A percentile compares a stretch with the other conserved stretches of the same genome.
Evolutionary conservation across 2,888 invertebrate species (phyloP).

Genomic region (Drosophila setosimentum): DNA sequence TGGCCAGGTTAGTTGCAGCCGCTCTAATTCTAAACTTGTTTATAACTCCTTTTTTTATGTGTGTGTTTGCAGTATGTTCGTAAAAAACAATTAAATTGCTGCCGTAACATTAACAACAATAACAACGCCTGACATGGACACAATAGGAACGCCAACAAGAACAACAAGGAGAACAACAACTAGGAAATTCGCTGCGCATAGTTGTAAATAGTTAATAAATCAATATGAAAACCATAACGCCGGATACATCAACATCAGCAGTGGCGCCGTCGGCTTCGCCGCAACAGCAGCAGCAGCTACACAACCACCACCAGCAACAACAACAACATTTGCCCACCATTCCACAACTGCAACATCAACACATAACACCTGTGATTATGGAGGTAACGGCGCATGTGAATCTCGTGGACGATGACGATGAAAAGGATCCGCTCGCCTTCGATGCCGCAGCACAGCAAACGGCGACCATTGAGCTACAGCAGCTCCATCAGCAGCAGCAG

Average conservation of each 20-base stretch:
- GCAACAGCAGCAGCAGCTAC: constrained; percentile 13
- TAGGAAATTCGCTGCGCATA: constrained; percentile 39
- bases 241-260: constrained; percentile 67
- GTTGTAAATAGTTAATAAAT: constrained; percentile 57
- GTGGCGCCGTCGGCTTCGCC: constrained; percentile 39
- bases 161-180: constrained; percentile 9
- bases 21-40: constrained; percentile 5
- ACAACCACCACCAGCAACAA: constrained; percentile 17
- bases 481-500: constrained; percentile 31
- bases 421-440: constrained; percentile 84
- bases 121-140: constrained; percentile 64
- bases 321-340: constrained; percentile 57
- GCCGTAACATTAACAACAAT: constrained; percentile 20
- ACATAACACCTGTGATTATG: constrained; percentile 72
- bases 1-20: constrained; percentile 68
- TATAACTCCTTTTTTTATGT: constrained; percentile 4
- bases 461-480: constrained; percentile 17
- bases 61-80: constrained; percentile 66
- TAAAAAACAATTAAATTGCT: constrained; percentile 57
- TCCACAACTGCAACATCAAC: constrained; percentile 66
- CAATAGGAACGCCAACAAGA: constrained; percentile 27
- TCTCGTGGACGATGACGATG: constrained; percentile 82
- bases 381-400: constrained; percentile 80
- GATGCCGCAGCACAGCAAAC: constrained; percentile 58
- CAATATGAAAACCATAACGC: constrained; percentile 76